A percentile compares a stretch with the other conserved stretches of the same genome.
These are phyloP conservation scores for Podarcis raffonei DNA, from an alignment of 2,113 vertebrate species.

Conservation along the genomic window DNA sequence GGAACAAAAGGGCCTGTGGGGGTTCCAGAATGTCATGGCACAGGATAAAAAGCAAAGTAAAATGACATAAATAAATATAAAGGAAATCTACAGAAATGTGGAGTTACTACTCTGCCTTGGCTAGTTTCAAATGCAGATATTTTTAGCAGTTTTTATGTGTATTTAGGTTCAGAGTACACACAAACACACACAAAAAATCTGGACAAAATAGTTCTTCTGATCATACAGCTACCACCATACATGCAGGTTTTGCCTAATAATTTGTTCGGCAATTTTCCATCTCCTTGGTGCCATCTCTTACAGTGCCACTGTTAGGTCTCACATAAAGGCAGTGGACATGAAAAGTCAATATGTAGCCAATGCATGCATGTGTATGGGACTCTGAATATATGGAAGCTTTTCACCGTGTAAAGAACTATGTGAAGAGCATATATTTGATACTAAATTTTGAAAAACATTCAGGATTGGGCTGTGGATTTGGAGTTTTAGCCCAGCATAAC, in stretches of 20 bases:
- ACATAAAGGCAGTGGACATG: not conserved
- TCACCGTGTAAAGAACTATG: not conserved
- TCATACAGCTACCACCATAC: not conserved
- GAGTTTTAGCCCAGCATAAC: not conserved
- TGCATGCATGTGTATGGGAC: not conserved
- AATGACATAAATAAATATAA: not conserved
- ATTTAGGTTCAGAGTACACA: not conserved
- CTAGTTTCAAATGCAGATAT: not conserved
- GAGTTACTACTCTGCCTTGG: not conserved
- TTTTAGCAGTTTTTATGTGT: not conserved
- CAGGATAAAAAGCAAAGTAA: not conserved
- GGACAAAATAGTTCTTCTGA: too few species aligned
- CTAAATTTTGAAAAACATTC: not conserved
- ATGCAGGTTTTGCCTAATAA: too few species aligned
- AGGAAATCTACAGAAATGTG: conserved; percentile 3
- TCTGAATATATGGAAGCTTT: not conserved
- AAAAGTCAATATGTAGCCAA: not conserved
- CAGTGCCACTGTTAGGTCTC: not conserved
- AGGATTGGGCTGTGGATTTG: not conserved
- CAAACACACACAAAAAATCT: too few species aligned
- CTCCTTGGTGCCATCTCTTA: not conserved
- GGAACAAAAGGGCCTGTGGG: not conserved
- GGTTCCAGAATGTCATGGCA: not conserved
- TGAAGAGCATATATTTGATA: not conserved
- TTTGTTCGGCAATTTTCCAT: not conserved